These are phyloP conservation scores for Columba guinea DNA, from an alignment of 2,797 vertebrate species.

Conservation along the genomic window DNA sequence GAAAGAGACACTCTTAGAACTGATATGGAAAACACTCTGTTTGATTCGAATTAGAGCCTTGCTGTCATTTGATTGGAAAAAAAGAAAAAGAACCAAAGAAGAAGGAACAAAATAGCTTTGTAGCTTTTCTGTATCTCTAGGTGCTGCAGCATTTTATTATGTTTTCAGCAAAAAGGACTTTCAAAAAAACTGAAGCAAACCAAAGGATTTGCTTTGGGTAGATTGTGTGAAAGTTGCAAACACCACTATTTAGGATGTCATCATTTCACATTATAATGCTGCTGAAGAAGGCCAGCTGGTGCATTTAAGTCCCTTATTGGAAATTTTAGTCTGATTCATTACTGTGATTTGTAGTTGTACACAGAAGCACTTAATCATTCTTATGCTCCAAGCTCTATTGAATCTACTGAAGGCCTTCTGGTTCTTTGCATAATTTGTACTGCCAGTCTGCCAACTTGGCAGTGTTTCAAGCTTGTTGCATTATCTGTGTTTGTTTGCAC, in stretches of 20 bases:
- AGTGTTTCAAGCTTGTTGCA: slow-evolving; percentile 61
- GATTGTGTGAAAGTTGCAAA: slow-evolving; percentile 35
- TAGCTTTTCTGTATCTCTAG: background rate
- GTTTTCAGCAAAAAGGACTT: background rate
- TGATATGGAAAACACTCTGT: background rate
- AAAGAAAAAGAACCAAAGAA: background rate
- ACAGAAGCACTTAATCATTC: slow-evolving; percentile 75
- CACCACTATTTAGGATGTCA: slow-evolving; percentile 52
- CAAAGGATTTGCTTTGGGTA: slow-evolving; percentile 8
- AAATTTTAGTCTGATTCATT: slow-evolving; percentile 78
- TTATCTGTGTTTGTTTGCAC: slow-evolving; percentile 68
- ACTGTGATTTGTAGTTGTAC: slow-evolving; percentile 74
- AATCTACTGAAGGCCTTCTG: slow-evolving; percentile 70
- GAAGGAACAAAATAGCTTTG: background rate
- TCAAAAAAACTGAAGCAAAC: background rate
- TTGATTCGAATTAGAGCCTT: background rate
- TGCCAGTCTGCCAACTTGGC: slow-evolving; percentile 70
- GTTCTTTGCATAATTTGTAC: slow-evolving; percentile 73
- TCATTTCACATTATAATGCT: slow-evolving; percentile 56
- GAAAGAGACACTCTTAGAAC: background rate
- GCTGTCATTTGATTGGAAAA: background rate
- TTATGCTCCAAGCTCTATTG: slow-evolving; percentile 59
- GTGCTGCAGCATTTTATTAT: slow-evolving; percentile 5
- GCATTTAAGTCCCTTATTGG: slow-evolving; percentile 69
- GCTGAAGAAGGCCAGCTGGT: slow-evolving; percentile 72